Evolutionary conservation across 2,113 vertebrate genomes (phyloP).

Genomic region (Erinaceus europaeus): DNA sequence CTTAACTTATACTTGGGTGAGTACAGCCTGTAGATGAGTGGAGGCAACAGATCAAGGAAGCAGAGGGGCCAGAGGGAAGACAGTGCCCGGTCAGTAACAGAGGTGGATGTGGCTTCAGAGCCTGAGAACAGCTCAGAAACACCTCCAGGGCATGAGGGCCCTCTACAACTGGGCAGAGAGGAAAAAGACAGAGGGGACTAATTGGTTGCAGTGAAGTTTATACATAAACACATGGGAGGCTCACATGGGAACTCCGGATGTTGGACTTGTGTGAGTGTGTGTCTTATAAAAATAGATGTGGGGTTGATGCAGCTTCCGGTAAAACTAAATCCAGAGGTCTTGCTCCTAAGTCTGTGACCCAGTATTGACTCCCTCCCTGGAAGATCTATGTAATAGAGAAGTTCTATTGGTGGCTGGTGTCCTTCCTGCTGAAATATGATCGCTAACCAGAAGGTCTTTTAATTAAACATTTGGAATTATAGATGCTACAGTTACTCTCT

Average conservation of each 20-base stretch:
- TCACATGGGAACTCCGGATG: neutral
- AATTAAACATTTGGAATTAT: neutral
- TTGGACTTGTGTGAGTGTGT: fast-evolving
- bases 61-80: neutral
- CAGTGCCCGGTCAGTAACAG: neutral
- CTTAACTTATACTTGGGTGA: neutral
- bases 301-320: neutral
- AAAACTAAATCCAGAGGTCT: neutral
- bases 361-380: neutral
- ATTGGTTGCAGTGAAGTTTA: neutral
- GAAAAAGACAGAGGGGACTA: neutral
- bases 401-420: neutral
- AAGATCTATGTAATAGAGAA: neutral
- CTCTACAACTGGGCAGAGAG: too few species aligned
- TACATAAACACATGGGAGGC: neutral
- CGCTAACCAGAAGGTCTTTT: neutral
- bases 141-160: neutral
- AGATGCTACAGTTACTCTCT: neutral
- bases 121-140: neutral
- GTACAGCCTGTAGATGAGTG: neutral
- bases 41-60: neutral
- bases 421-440: neutral
- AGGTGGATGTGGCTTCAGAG: neutral
- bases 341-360: neutral
- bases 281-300: neutral